phyloP scores from a whole-genome alignment of 2,797 vertebrate genomes.

The Tolypeutes matacus region DNA sequence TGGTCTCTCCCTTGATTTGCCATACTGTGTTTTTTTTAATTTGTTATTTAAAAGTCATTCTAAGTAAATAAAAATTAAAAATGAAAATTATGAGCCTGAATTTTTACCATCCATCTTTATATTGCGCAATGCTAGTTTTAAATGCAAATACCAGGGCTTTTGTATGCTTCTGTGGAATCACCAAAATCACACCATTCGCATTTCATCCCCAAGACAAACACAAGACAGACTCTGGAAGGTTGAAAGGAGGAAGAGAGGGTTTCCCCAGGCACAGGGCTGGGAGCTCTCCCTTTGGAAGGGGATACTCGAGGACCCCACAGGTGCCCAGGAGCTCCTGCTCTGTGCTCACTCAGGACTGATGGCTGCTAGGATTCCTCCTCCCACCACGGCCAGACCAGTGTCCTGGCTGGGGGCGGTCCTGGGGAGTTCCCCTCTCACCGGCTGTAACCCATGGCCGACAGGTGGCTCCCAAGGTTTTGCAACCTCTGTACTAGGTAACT shows the following conservation, averaged over 20 bases:
- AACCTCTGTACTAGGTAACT: background rate
- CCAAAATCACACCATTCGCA: background rate
- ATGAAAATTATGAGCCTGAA: background rate
- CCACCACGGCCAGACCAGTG: background rate
- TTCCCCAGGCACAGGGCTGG: too few relatives aligned
- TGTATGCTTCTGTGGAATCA: background rate
- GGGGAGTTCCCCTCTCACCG: background rate
- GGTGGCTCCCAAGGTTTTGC: background rate
- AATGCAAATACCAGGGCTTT: constrained; percentile 4
- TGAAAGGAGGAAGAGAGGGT: background rate
- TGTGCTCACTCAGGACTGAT: background rate
- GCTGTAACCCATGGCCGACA: background rate
- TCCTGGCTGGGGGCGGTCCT: background rate
- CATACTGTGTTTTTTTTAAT: background rate
- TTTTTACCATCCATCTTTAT: background rate
- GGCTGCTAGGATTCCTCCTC: background rate
- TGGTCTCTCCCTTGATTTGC: background rate
- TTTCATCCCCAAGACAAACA: background rate
- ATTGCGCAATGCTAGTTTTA: background rate
- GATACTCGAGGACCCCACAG: background rate
- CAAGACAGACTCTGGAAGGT: background rate
- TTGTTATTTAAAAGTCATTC: background rate
- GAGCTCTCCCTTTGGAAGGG: background rate
- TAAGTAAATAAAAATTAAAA: constrained; percentile 55
- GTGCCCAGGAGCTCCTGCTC: background rate